Base-by-base conservation (phyloP, 1,140 invertebrate species). In the Pachyrhynchus sulphureomaculatus region DNA sequence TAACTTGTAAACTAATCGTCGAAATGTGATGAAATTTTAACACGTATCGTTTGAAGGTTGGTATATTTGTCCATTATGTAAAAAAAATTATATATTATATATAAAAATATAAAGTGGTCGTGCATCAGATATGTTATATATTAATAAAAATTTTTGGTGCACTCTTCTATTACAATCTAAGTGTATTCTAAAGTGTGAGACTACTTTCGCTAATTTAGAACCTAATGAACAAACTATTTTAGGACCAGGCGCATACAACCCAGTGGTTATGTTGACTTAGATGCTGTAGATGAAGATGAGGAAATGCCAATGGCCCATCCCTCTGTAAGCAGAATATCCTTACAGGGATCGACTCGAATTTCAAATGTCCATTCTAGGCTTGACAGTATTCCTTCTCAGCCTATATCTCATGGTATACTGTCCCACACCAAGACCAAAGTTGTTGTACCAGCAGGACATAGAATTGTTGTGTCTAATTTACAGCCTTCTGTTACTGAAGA, bases 381-480 rank as follows among this genome's bases (percentile, higher is more conserved):
- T 5, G 80, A 83, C 66, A 68, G 74, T 2, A 64, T 74, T 37
- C 75, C 79, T 0, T 72, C 68, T 51, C 79, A 81, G 44, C 69
- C 76, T n/a, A 74, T 78, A 34, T 76, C 77, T 0, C 77, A 82
- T 65, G 77, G 78, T 5, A 79, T 79, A 55, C 76, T 84, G 42
- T 73, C 80, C 9, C 77, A 81, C 44, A 73, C 82, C 2, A 83
- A 82, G 71, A 70, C 76, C 1, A 78, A 73, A 66, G 74, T 77
- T 1, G 72, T 76, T 21, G 75, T 80, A 39, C 71, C 78, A 13
- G 76, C 80, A 9, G 89, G 89, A 59, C 89, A 87, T 71, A 80
- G 89, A 69, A 90, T 92, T 69, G 85, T 92, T 60, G 91, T 96
- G 0, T 93, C 91, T 52, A 96, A 95, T 80, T 82, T 96, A 41